These are phyloP conservation scores for Pygoscelis adeliae DNA, from an alignment of 2,113 vertebrate species.

Conservation along the genomic window DNA sequence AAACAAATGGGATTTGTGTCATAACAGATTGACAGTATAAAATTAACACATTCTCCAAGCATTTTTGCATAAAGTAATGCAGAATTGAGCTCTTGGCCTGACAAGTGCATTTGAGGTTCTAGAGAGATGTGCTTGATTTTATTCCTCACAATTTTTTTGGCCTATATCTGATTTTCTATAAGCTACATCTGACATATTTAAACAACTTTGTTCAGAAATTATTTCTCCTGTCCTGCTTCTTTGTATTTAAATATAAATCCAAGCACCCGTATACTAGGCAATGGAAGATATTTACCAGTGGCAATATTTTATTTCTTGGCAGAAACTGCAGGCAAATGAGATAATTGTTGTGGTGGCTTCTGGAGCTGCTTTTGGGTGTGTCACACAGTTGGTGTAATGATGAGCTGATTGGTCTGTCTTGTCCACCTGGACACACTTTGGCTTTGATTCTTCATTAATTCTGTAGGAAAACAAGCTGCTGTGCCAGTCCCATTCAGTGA, in stretches of 20 bases:
- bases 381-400: slow-evolving; percentile 15
- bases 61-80: neutral
- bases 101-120: neutral
- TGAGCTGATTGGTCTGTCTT: slow-evolving; percentile 35
- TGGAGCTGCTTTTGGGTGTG: slow-evolving; percentile 33
- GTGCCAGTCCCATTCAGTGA: neutral
- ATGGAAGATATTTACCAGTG: neutral
- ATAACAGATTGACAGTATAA: neutral
- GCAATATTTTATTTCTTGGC: slow-evolving; percentile 39
- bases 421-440: slow-evolving; percentile 13
- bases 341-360: slow-evolving; percentile 10
- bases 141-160: neutral
- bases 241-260: neutral
- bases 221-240: neutral
- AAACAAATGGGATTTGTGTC: neutral
- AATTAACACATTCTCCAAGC: neutral
- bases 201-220: neutral
- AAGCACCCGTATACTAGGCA: neutral
- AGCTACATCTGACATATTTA: neutral
- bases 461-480: slow-evolving; percentile 43
- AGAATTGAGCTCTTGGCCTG: neutral
- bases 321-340: slow-evolving; percentile 6
- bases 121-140: neutral
- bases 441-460: slow-evolving; percentile 56
- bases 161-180: neutral